Percentiles rank a stretch among this genome's conserved stretches.
phyloP scores from a whole-genome alignment of 2,888 invertebrate species.

The Cancer borealis region DNA sequence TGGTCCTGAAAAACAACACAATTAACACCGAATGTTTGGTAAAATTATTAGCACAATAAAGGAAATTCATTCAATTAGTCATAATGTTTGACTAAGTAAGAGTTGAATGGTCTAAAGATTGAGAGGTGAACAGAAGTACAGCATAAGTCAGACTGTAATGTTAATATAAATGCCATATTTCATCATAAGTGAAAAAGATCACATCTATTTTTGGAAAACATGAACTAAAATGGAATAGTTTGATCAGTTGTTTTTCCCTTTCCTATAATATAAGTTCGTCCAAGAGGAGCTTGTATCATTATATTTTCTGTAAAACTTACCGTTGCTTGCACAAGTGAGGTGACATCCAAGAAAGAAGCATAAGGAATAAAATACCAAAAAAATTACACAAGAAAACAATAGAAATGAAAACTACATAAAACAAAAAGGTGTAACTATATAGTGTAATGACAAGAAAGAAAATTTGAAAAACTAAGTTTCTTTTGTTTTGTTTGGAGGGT shows the following conservation, averaged over 20 bases:
- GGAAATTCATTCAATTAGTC: background rate
- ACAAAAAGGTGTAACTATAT: background rate
- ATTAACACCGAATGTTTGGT: background rate
- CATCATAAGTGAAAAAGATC: too few relatives aligned
- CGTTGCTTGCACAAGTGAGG: constrained; percentile 7
- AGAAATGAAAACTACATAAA: background rate
- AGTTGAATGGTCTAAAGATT: too few relatives aligned
- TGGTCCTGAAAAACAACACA: constrained; percentile 83
- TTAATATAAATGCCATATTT: too few relatives aligned
- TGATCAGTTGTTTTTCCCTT: too few relatives aligned
- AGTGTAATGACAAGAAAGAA: background rate
- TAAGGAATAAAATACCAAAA: background rate
- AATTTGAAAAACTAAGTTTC: background rate
- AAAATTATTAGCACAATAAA: background rate
- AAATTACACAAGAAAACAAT: background rate
- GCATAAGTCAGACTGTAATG: too few relatives aligned
- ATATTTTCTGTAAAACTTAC: background rate
- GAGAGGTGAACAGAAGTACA: too few relatives aligned
- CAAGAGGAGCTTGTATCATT: background rate
- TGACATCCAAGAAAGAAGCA: constrained; percentile 1
- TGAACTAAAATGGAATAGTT: too few relatives aligned
- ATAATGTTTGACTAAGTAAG: background rate
- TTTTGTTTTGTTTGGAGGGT: background rate
- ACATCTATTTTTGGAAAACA: too few relatives aligned
- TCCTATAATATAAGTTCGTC: too few relatives aligned